phyloP scores from a whole-genome alignment of 2,113 vertebrate genomes.

The Chionodraco myersi region DNA sequence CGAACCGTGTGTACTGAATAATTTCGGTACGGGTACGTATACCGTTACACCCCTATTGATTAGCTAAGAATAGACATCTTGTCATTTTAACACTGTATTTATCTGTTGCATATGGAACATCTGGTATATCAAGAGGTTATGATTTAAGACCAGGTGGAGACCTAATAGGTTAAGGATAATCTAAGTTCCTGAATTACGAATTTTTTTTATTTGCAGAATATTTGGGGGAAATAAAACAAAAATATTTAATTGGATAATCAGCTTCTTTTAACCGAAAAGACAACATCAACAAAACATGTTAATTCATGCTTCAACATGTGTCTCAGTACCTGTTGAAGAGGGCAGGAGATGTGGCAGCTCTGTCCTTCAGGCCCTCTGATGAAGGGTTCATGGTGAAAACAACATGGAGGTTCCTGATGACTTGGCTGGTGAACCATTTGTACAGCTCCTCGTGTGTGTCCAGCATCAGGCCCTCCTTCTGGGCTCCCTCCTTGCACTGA shows the following conservation, averaged over 20 bases:
- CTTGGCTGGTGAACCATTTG: slow-evolving; percentile 99
- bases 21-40: too few relatives aligned
- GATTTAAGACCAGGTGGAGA: too few relatives aligned
- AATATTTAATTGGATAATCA: too few relatives aligned
- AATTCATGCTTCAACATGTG: not conserved
- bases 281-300: too few relatives aligned
- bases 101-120: too few relatives aligned
- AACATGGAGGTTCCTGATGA: slow-evolving; percentile 98
- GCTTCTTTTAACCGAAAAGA: too few relatives aligned
- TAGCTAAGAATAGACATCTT: not conserved
- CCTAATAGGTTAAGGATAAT: too few relatives aligned
- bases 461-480: slow-evolving; percentile 98
- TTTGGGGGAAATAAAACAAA: too few relatives aligned
- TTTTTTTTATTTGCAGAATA: too few relatives aligned
- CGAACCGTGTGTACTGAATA: too few relatives aligned
- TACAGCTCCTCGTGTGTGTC: slow-evolving; percentile 98
- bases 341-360: slow-evolving; percentile 96
- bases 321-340: slow-evolving; percentile 95
- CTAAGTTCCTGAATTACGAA: too few relatives aligned
- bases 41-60: not conserved
- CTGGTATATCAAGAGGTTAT: too few relatives aligned
- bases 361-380: slow-evolving; percentile 98
- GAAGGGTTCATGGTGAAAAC: slow-evolving; percentile 99
- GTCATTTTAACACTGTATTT: not conserved
- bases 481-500: slow-evolving; percentile 98